These are phyloP conservation scores for Enhydra lutris DNA, from an alignment of 2,113 vertebrate genomes.

Conservation along the genomic window DNA sequence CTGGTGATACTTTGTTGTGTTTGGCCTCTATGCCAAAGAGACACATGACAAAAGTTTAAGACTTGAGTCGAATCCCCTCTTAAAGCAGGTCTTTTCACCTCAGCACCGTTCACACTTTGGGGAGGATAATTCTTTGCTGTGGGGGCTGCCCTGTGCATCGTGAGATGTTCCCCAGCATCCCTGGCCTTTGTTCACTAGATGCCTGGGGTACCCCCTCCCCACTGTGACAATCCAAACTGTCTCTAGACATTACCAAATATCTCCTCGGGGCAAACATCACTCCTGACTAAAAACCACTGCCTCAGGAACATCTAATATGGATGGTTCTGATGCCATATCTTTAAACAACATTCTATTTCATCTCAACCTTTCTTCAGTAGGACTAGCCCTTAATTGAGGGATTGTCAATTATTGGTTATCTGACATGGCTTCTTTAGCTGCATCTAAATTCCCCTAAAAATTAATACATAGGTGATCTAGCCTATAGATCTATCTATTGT, in stretches of 20 bases:
- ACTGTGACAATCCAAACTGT: not conserved
- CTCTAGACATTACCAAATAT: not conserved
- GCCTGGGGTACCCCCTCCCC: not conserved
- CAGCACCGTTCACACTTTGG: too few relatives aligned
- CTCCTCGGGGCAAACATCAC: not conserved
- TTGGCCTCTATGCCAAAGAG: not conserved
- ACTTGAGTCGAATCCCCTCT: not conserved
- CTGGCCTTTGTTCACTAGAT: not conserved
- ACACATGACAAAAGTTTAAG: not conserved
- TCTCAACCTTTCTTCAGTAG: not conserved
- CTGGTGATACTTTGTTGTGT: not conserved
- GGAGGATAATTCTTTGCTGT: not conserved
- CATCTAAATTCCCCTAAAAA: not conserved
- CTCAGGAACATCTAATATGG: not conserved
- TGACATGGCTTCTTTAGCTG: not conserved
- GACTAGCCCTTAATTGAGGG: not conserved
- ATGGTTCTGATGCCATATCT: not conserved
- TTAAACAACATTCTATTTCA: not conserved
- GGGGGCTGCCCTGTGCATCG: not conserved
- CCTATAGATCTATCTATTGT: not conserved
- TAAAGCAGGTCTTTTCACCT: not conserved
- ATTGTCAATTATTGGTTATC: not conserved
- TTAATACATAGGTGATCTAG: not conserved
- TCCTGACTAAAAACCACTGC: not conserved
- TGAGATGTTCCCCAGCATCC: not conserved